Evolutionary conservation across 2,113 vertebrate genomes (phyloP), one percentile per base, ranked within the genome.

Genomic region (Atlantisia rogersi): DNA sequence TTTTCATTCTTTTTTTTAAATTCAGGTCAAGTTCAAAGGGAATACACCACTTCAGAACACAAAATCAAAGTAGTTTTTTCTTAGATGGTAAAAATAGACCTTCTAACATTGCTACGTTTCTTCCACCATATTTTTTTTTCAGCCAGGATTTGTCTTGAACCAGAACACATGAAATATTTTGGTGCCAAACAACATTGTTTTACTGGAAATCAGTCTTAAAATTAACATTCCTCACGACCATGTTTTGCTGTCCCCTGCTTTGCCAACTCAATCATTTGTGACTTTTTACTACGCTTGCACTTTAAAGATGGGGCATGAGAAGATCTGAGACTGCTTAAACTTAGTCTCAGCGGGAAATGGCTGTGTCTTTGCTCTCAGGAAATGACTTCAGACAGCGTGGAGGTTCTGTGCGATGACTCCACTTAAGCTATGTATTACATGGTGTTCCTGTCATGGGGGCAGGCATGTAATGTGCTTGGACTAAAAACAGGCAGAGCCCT

Each of bases 21-120:
- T 91, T 96, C 58, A 87, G 65, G 58, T 91, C 77, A 76, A 89
- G 81, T 95, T 95, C 91, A 97, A 95, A 95, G 58, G 26, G 44
- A 95, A 91, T 87, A 53, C 3, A 55, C 26, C 31, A 58, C 25
- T 95, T 92, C 31, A 89, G 44, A 89, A 79, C n/a, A 64, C 5
- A 65, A 76, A 95, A 89, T 79, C 77, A 94, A 95, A 95, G 84
- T 11, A 17, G 0, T 7, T 55, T 87, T 71, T 91, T 87, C 74
- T 82, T 60, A 82, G 65, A 18, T 37, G 62, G 19, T 62, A 92
- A 93, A 96, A 81, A 94, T 88, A 90, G 70, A 70, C 74, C 50
- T 82, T 88, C 18, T 58, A 70, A 87, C 12, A 40, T 90, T 82
- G 70, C 31, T 56, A 52, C 21, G 24, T 7, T 53, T 92, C 68